Percentiles rank a stretch among this genome's conserved stretches.
These are phyloP conservation scores for Dromius quadrimaculatus DNA, from an alignment of 2,888 invertebrate genomes.

Conservation along the genomic window DNA sequence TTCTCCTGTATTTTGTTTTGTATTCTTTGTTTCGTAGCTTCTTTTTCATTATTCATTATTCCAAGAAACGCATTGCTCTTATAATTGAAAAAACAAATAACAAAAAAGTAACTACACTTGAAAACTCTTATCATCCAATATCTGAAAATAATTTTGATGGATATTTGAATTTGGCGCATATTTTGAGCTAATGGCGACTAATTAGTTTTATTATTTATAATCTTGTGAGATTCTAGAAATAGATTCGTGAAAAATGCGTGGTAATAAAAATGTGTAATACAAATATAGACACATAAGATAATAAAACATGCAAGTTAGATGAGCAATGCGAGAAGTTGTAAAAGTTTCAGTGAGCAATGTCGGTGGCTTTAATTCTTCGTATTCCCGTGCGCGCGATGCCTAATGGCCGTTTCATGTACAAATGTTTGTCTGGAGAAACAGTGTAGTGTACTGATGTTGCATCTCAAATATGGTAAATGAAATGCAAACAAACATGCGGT, in stretches of 20 bases:
- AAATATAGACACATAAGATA: not conserved
- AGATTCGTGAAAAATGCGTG: not conserved
- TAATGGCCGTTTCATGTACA: constrained; percentile 50
- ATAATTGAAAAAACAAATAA: constrained; percentile 47
- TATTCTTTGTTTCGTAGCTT: constrained; percentile 11
- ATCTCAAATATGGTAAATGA: constrained; percentile 51
- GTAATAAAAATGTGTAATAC: not conserved
- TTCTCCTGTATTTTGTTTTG: constrained; percentile 24
- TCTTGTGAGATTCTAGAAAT: not conserved
- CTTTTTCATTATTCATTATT: constrained; percentile 38
- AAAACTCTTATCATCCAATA: no score
- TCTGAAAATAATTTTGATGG: not conserved
- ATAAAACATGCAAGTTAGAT: not conserved
- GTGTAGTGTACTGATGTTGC: constrained; percentile 44
- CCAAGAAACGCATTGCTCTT: constrained; percentile 45
- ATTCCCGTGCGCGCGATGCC: constrained; percentile 32
- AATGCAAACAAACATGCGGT: constrained; percentile 46
- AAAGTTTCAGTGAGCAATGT: constrained; percentile 24
- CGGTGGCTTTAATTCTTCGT: constrained; percentile 34
- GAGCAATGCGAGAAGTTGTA: constrained; percentile 2
- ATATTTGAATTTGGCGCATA: no score
- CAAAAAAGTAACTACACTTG: no score
- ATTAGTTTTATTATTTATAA: not conserved
- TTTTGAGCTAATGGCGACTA: no score
- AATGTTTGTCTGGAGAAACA: constrained; percentile 44